Conservation (phyloP, 23 tunicate species). For the Corella eumyota region DNA sequence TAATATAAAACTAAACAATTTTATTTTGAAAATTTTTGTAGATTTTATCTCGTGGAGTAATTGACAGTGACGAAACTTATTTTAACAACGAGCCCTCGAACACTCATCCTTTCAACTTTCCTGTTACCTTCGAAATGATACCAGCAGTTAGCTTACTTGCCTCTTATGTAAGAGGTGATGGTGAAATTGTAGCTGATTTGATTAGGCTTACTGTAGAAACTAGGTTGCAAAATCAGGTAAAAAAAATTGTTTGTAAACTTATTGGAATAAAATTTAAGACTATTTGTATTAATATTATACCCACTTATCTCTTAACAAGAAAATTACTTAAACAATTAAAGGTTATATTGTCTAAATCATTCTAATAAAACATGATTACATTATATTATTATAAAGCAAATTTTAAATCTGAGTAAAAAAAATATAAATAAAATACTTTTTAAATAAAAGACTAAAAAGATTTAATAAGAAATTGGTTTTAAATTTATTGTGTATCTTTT, state of each 20-base stretch:
- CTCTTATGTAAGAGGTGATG: slow-evolving; percentile 52
- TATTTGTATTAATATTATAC: no score
- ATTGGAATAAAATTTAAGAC: not conserved
- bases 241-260: not conserved
- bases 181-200: slow-evolving; percentile 80
- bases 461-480: no score
- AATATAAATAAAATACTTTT: no score
- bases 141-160: slow-evolving; percentile 44
- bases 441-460: no score
- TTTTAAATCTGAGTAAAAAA: no score
- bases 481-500: no score
- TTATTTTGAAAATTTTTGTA: not conserved
- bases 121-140: slow-evolving; percentile 37
- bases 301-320: no score
- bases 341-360: no score
- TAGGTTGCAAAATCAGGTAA: slow-evolving; percentile 54
- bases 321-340: no score
- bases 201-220: slow-evolving; percentile 37
- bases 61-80: slow-evolving; percentile 6
- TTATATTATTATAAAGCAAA: no score
- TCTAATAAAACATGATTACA: no score
- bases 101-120: slow-evolving; percentile 25
- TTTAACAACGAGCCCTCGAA: slow-evolving; percentile 6
- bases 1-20: not conserved
- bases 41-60: slow-evolving; percentile 41